phyloP scores from a whole-genome alignment of 2,113 vertebrate genomes.

The Perca fluviatilis region DNA sequence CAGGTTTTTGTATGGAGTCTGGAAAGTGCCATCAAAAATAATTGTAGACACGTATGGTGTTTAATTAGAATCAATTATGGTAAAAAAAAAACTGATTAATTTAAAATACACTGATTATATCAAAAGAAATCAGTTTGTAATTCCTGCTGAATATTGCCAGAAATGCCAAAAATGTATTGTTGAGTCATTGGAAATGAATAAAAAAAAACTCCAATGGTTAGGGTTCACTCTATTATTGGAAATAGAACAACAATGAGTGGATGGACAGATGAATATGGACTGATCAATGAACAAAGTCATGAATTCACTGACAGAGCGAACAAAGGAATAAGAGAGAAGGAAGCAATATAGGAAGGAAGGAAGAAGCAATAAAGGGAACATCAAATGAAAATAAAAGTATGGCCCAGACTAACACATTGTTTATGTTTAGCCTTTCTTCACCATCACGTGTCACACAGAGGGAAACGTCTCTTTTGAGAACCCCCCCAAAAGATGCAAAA shows the following conservation, averaged over 20 bases:
- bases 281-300: background rate
- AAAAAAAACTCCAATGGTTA: too few species aligned
- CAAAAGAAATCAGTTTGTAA: background rate
- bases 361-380: background rate
- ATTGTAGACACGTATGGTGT: background rate
- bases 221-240: background rate
- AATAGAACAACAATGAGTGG: background rate
- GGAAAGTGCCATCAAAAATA: background rate
- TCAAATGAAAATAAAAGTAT: background rate
- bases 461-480: background rate
- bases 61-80: background rate
- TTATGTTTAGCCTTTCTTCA: background rate
- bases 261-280: background rate
- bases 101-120: background rate
- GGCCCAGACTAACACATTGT: background rate
- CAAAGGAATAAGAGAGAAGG: background rate
- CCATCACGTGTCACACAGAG: background rate
- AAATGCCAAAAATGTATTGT: background rate
- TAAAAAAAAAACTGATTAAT: background rate
- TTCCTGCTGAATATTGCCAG: background rate
- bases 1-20: constrained; percentile 3
- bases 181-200: background rate
- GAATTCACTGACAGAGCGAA: background rate
- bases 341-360: background rate
- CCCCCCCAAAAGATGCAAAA: background rate